Evolutionary conservation across 1,140 invertebrate genomes (phyloP).

Genomic region (Fopius arisanus): DNA sequence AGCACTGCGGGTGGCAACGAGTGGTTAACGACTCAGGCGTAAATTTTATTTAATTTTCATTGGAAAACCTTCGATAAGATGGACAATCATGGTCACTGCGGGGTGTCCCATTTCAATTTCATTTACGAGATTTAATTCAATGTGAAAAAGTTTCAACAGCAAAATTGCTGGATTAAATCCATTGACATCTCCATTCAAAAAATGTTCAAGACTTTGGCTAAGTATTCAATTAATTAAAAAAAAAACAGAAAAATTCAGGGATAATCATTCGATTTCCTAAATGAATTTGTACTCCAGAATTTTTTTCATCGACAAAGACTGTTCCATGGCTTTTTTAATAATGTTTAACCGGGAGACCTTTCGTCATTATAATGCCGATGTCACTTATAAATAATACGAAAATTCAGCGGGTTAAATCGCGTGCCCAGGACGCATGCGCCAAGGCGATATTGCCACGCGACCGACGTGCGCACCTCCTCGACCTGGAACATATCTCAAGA

Average conservation of each 20-base stretch:
- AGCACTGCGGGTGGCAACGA: not conserved
- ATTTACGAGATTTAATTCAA: constrained; percentile 1
- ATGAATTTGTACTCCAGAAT: too few relatives aligned
- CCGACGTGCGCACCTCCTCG: constrained; percentile 44
- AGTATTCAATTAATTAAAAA: too few relatives aligned
- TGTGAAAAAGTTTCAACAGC: not conserved
- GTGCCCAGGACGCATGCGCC: constrained; percentile 40
- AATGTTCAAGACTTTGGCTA: too few relatives aligned
- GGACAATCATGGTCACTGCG: not conserved
- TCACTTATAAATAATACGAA: constrained; percentile 21
- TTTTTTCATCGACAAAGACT: too few relatives aligned
- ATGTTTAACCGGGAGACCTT: too few relatives aligned
- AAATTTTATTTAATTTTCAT: constrained; percentile 12
- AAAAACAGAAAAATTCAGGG: too few relatives aligned
- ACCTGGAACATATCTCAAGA: constrained; percentile 24
- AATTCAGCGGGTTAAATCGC: constrained; percentile 26
- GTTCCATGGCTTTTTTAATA: too few relatives aligned
- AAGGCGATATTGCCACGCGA: constrained; percentile 51
- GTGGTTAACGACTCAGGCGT: not conserved
- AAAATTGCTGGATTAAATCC: not conserved
- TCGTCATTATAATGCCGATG: too few relatives aligned
- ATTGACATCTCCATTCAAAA: not conserved
- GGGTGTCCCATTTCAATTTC: not conserved
- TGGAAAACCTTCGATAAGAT: not conserved
- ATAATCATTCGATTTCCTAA: too few relatives aligned